Percentiles rank a stretch among this genome's conserved stretches.
Conservation (phyloP, 2,797 vertebrate species). For the Tapirus indicus region DNA sequence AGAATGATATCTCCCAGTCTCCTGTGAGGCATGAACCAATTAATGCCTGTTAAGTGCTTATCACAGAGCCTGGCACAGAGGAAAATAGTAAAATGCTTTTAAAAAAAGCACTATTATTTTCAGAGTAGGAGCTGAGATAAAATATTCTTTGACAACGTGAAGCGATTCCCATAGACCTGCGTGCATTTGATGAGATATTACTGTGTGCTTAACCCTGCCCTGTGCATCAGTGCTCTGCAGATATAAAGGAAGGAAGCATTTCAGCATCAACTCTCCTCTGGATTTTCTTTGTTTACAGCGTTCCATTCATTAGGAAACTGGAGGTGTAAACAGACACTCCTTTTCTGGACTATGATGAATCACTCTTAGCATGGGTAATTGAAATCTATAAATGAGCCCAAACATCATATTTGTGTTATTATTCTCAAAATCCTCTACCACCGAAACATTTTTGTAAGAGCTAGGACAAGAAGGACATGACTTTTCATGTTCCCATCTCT, state of each 20-base stretch:
- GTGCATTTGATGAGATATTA: background rate
- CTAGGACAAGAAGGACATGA: background rate
- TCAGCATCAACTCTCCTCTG: background rate
- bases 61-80: background rate
- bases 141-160: background rate
- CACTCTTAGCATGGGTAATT: background rate
- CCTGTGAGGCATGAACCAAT: background rate
- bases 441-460: background rate
- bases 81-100: background rate
- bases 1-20: background rate
- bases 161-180: background rate
- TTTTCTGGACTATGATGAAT: background rate
- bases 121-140: background rate
- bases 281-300: background rate
- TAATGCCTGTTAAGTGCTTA: background rate
- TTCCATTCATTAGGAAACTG: background rate
- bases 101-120: background rate
- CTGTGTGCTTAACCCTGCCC: rapidly evolving
- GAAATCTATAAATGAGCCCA: background rate
- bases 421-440: background rate
- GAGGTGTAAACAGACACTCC: background rate
- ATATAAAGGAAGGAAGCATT: background rate
- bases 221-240: rapidly evolving
- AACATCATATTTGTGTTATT: background rate
- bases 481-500: background rate